Evolutionary conservation across 2,113 vertebrate genomes (phyloP).

Genomic region (Uria lomvia): DNA sequence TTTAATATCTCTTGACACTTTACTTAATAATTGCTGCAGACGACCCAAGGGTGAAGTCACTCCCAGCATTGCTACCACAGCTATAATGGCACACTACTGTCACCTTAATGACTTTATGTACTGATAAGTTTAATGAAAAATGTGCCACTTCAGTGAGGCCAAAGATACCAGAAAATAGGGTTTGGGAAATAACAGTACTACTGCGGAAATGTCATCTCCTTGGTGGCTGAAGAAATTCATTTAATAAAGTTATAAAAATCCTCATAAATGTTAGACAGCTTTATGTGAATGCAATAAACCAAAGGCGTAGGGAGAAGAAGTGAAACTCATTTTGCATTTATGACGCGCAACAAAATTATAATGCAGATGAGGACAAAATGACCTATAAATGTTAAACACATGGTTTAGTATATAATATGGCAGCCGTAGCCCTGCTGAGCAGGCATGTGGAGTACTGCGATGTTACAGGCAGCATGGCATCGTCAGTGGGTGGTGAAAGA

Average conservation of each 20-base stretch:
- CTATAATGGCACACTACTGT: constrained; percentile 1
- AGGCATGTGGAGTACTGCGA: background rate
- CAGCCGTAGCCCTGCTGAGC: background rate
- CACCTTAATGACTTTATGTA: constrained; percentile 45
- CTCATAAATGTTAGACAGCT: constrained; percentile 60
- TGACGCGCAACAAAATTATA: constrained; percentile 48
- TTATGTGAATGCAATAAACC: constrained; percentile 71
- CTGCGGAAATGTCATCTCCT: constrained; percentile 51
- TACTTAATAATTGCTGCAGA: constrained; percentile 42
- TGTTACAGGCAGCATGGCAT: background rate
- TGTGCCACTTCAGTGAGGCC: constrained; percentile 43
- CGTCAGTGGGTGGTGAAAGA: rapidly evolving
- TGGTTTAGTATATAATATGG: constrained; percentile 9
- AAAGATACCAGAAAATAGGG: constrained; percentile 59
- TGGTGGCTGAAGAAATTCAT: constrained; percentile 52
- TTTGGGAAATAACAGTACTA: constrained; percentile 49
- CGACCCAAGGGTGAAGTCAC: constrained; percentile 36
- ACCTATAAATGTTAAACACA: constrained; percentile 55
- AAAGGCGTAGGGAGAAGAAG: constrained; percentile 33
- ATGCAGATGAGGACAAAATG: constrained; percentile 53
- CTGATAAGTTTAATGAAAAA: constrained; percentile 66
- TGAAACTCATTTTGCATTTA: constrained; percentile 58
- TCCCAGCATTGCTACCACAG: background rate
- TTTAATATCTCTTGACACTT: constrained; percentile 12
- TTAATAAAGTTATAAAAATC: constrained; percentile 67